These are phyloP conservation scores for Caloenas nicobarica DNA, from an alignment of 2,113 vertebrate genomes.

Conservation along the genomic window DNA sequence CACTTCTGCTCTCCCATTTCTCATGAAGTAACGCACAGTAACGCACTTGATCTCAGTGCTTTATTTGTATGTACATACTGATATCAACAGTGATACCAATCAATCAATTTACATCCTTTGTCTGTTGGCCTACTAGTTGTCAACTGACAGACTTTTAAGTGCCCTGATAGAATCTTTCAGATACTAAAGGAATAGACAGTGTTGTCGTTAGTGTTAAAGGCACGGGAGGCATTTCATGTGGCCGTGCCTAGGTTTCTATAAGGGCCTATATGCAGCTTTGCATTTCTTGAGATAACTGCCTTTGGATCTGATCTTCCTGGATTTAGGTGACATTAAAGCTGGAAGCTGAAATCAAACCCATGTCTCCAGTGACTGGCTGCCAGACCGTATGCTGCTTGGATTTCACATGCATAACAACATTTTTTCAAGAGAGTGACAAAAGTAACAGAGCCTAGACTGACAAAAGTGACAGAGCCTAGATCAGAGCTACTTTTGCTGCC, in stretches of 20 bases:
- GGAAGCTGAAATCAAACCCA: not conserved
- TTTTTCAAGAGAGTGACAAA: not conserved
- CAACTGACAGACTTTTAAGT: not conserved
- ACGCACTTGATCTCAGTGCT: not conserved
- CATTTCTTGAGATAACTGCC: not conserved
- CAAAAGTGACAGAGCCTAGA: not conserved
- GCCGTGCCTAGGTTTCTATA: not conserved
- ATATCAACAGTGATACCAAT: not conserved
- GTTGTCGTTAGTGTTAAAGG: not conserved
- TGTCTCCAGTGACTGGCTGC: not conserved
- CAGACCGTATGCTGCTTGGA: not conserved
- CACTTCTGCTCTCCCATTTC: not conserved
- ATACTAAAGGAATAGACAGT: not conserved
- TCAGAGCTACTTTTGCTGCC: constrained; percentile 1
- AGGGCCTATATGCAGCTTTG: not conserved
- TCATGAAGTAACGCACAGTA: not conserved
- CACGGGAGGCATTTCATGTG: not conserved
- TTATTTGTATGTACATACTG: not conserved
- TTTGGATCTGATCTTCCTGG: not conserved
- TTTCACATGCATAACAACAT: not conserved
- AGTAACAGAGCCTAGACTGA: not conserved
- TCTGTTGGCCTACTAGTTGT: not conserved
- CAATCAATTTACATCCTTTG: not conserved
- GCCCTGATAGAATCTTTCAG: not conserved
- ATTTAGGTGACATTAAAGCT: not conserved